Percentiles rank a stretch among this genome's conserved stretches.
Evolutionary conservation across 2,797 vertebrate species (phyloP).

Genomic region (Scyliorhinus canicula): DNA sequence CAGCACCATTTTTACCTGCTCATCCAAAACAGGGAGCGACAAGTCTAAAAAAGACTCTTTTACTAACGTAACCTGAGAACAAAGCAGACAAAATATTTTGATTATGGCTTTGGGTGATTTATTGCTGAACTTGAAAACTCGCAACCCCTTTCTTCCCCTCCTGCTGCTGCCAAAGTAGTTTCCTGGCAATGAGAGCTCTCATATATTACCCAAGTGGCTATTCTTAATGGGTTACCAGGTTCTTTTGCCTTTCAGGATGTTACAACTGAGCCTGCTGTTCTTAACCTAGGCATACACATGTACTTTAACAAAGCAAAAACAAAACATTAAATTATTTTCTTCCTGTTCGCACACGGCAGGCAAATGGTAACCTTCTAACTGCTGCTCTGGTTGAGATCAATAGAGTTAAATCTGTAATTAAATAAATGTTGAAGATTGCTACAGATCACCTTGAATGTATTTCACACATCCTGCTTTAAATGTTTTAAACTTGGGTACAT

Average conservation of each 20-base stretch:
- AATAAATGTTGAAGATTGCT: background rate
- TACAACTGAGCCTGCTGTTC: background rate
- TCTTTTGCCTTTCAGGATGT: background rate
- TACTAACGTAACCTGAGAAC: constrained; percentile 80
- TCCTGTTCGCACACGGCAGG: background rate
- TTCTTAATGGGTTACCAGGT: background rate
- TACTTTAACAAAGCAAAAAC: background rate
- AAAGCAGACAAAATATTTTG: background rate
- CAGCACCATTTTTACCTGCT: constrained; percentile 66
- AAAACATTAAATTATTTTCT: background rate
- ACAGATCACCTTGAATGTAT: background rate
- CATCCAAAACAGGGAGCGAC: constrained; percentile 85
- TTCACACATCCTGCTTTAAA: background rate
- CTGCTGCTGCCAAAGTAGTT: background rate
- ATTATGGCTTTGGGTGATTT: background rate
- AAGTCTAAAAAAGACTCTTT: constrained; percentile 94
- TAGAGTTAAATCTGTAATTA: background rate
- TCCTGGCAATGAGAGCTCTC: background rate
- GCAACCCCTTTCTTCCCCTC: background rate
- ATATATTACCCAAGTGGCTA: background rate
- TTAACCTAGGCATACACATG: background rate
- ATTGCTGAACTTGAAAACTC: background rate
- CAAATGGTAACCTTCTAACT: background rate
- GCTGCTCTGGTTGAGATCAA: background rate
- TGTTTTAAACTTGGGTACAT: background rate